These are phyloP conservation scores for Marasmarcha lunaedactyla DNA, from an alignment of 2,888 invertebrate genomes.

Conservation along the genomic window DNA sequence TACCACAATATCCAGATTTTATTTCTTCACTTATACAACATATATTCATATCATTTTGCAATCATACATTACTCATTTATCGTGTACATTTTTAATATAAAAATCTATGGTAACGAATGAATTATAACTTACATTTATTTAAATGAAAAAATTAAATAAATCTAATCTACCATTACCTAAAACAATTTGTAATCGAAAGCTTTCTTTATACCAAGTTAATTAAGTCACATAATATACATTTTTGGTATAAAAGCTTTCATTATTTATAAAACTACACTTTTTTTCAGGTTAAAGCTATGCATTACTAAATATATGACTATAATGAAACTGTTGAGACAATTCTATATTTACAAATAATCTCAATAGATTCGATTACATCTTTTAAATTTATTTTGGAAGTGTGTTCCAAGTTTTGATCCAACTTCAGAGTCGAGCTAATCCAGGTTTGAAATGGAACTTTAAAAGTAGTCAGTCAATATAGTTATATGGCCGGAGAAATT, in stretches of 20 bases:
- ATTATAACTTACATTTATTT: slow-evolving; percentile 11
- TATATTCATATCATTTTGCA: neutral
- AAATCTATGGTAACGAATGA: slow-evolving; percentile 42
- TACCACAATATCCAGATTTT: neutral
- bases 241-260: slow-evolving; percentile 64
- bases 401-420: neutral
- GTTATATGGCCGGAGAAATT: slow-evolving; percentile 40
- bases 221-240: slow-evolving; percentile 57
- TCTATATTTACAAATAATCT: slow-evolving; percentile 29
- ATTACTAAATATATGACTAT: slow-evolving; percentile 58
- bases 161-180: slow-evolving; percentile 38
- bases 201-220: slow-evolving; percentile 51
- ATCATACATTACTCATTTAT: neutral
- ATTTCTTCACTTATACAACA: slow-evolving; percentile 1
- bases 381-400: neutral
- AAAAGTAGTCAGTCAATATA: slow-evolving; percentile 26
- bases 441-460: too few relatives aligned
- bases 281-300: slow-evolving; percentile 63
- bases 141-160: slow-evolving; percentile 47
- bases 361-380: slow-evolving; percentile 5
- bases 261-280: slow-evolving; percentile 27
- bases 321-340: slow-evolving; percentile 38
- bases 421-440: too few relatives aligned
- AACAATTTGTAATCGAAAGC: slow-evolving; percentile 59
- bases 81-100: neutral